A percentile compares a stretch with the other conserved stretches of the same genome.
These are phyloP conservation scores for Heliconius hortense DNA, from an alignment of 2,888 invertebrate species.

Conservation along the genomic window DNA sequence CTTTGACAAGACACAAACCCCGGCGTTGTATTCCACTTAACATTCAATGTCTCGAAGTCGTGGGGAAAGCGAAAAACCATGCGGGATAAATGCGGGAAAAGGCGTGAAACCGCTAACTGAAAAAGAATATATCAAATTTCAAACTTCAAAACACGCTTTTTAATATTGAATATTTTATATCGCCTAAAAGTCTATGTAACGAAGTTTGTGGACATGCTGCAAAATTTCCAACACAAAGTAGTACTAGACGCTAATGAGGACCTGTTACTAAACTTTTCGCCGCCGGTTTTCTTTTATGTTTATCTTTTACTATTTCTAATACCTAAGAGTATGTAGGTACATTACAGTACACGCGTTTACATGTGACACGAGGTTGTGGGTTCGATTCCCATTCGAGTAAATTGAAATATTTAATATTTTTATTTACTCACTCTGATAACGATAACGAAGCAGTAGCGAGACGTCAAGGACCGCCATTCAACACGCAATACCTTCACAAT, in stretches of 20 bases:
- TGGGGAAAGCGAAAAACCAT: too few relatives aligned
- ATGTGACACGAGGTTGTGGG: too few relatives aligned
- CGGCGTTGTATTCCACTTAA: too few relatives aligned
- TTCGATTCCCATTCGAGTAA: neutral
- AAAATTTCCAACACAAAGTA: slow-evolving; percentile 7
- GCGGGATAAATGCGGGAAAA: too few relatives aligned
- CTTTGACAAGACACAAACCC: too few relatives aligned
- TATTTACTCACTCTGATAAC: neutral
- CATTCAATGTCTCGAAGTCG: too few relatives aligned
- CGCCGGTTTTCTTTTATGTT: too few relatives aligned
- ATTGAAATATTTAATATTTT: neutral
- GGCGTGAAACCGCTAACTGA: too few relatives aligned
- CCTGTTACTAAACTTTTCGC: slow-evolving; percentile 2
- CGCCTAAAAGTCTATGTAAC: neutral
- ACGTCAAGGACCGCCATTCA: neutral
- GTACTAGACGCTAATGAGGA: slow-evolving; percentile 17
- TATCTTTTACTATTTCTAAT: neutral
- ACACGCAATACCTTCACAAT: neutral
- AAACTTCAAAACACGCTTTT: neutral
- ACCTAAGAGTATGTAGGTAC: too few relatives aligned
- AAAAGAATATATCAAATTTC: too few relatives aligned
- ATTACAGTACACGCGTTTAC: too few relatives aligned
- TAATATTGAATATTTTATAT: slow-evolving; percentile 11
- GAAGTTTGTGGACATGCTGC: slow-evolving; percentile 12
- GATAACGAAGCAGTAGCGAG: neutral